Evolutionary conservation across 2,888 invertebrate genomes (phyloP), one percentile per base, ranked within the genome.

Genomic region (Pyrocoelia pectoralis): DNA sequence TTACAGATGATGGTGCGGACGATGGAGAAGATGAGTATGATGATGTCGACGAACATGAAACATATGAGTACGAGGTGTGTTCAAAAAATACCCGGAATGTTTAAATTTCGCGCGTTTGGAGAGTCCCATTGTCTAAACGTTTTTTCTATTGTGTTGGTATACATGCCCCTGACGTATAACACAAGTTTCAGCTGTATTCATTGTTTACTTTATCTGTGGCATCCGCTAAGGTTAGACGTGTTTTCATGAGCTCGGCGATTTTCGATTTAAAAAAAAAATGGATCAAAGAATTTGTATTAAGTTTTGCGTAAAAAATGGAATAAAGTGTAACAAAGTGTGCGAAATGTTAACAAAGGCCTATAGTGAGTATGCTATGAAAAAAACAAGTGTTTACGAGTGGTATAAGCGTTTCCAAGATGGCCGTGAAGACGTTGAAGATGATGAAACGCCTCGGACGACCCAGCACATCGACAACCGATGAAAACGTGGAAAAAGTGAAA

Each of bases 391-490:
- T 53, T 53, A 62, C 48, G 33, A 57, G 64, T 56, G 63, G 63
- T 65, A 53, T 53, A 62, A 61, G 51, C 65, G 51, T 57, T 67
- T 66, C 41, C 40, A 61, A 67, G 61, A 67, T 17, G 65, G 61
- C 56, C 62, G 62, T 52, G 65, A 62, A 57, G 67, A 67, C 19
- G 49, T 65, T 60, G 61, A 65, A 62, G 61, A 67, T 59, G 51
- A 63, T 15, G 40, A 52, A 28, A 68, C 70, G 63, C 61, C 72
- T n/a, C n/a, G n/a, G 24, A 67, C n/a, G 68, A n/a, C n/a, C n/a
- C n/a, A n/a, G 61, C 61, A 72, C 72, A 48, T 71, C 72, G 68
- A 70, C 59, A 70, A 73, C 69, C 54, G 66, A 74, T 55, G 72
- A 71, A 68, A 73, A 73, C 65, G 61, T 71, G 33, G 58, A 74